phyloP scores from a whole-genome alignment of 2,888 invertebrate genomes.

The Steromphala cineraria region DNA sequence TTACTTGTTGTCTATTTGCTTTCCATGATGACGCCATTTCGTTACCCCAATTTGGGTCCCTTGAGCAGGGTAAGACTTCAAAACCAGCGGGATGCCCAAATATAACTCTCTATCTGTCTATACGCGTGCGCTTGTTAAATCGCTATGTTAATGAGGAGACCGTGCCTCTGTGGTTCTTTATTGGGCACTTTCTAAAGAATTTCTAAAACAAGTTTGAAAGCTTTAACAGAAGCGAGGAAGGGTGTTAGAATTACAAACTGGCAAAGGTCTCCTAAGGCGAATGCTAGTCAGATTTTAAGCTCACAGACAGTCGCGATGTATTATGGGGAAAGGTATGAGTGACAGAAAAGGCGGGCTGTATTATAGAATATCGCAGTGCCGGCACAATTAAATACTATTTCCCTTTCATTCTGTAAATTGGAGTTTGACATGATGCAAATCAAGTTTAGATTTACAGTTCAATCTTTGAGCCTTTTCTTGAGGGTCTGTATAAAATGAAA shows the following conservation, averaged over 20 bases:
- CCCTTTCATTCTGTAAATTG: background rate
- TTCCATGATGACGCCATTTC: background rate
- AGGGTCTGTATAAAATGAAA: background rate
- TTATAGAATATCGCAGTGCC: background rate
- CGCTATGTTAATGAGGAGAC: background rate
- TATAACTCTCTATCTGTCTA: background rate
- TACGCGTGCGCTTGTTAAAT: background rate
- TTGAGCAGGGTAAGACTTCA: background rate
- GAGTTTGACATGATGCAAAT: background rate
- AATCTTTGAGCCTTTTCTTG: background rate
- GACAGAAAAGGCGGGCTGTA: background rate
- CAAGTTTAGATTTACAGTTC: conserved; percentile 2
- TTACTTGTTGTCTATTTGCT: background rate
- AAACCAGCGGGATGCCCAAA: background rate
- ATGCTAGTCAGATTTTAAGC: background rate
- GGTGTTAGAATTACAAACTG: background rate
- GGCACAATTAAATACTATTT: background rate
- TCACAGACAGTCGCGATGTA: background rate
- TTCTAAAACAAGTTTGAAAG: background rate
- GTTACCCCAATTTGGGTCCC: background rate
- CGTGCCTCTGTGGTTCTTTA: background rate
- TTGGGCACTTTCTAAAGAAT: background rate
- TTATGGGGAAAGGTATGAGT: background rate
- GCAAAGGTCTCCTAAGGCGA: background rate
- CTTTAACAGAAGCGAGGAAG: background rate